These are phyloP conservation scores for Ichneumoninae sp. DNA, from an alignment of 2,888 invertebrate species.

Conservation along the genomic window DNA sequence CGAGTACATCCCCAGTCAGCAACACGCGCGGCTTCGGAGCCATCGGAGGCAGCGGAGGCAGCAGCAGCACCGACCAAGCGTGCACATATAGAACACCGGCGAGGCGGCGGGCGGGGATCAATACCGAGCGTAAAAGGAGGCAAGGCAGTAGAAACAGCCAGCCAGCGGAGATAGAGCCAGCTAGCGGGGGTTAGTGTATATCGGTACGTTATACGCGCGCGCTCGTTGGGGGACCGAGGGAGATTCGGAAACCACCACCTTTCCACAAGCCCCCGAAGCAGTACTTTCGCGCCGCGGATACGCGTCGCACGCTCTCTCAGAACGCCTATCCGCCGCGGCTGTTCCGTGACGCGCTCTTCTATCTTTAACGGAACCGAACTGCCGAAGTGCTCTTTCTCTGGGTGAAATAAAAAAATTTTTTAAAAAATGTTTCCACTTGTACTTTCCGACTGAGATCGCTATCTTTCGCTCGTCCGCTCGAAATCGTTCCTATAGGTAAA, in stretches of 20 bases:
- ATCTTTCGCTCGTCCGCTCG: slow-evolving; percentile 7
- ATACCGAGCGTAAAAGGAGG: slow-evolving; percentile 51
- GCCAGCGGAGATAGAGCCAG: slow-evolving; percentile 33
- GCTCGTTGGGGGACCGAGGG: background rate
- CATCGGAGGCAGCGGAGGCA: slow-evolving; percentile 19
- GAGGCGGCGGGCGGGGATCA: slow-evolving; percentile 58
- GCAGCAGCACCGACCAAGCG: slow-evolving; percentile 27
- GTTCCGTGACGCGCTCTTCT: slow-evolving; percentile 33
- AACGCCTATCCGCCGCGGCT: slow-evolving; percentile 38
- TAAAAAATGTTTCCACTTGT: slow-evolving; percentile 22
- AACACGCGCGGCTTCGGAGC: slow-evolving; percentile 20
- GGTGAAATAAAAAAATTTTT: background rate
- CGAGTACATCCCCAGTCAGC: slow-evolving; percentile 28
- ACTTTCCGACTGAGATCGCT: background rate
- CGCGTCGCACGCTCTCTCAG: slow-evolving; percentile 75
- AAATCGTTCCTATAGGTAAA: slow-evolving; percentile 44
- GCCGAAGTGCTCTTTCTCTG: background rate
- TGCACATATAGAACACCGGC: slow-evolving; percentile 51
- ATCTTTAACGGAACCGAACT: background rate
- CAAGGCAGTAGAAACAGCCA: slow-evolving; percentile 48
- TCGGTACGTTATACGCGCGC: slow-evolving; percentile 22
- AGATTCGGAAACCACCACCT: slow-evolving; percentile 66
- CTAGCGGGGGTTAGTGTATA: slow-evolving; percentile 11
- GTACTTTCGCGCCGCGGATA: slow-evolving; percentile 79
- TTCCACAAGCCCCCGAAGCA: slow-evolving; percentile 71